Conservation (phyloP, 1,140 invertebrate species). For the Stenopsyche tienmushanensis region DNA sequence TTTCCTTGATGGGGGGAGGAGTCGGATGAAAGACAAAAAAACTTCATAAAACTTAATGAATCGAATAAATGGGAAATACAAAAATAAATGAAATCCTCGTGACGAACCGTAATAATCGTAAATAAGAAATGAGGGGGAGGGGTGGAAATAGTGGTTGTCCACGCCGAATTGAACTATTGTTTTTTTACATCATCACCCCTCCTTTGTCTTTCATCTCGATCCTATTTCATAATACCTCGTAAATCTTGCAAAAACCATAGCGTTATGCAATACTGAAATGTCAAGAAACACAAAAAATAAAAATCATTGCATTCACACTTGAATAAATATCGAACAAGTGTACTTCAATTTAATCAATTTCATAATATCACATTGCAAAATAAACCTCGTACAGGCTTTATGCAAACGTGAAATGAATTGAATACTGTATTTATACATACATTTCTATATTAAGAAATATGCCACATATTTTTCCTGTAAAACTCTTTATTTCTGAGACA, state of each 20-base stretch:
- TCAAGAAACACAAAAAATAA: too few relatives aligned
- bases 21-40: slow-evolving; percentile 26
- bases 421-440: too few relatives aligned
- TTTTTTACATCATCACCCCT: slow-evolving; percentile 1
- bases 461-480: too few relatives aligned
- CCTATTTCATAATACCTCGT: not conserved
- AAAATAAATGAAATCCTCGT: slow-evolving; percentile 35
- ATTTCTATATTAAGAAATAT: too few relatives aligned
- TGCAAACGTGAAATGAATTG: too few relatives aligned
- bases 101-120: slow-evolving; percentile 32
- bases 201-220: not conserved
- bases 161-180: slow-evolving; percentile 3
- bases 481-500: too few relatives aligned
- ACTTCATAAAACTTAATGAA: slow-evolving; percentile 34
- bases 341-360: too few relatives aligned
- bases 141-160: slow-evolving; percentile 4
- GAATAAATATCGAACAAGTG: too few relatives aligned
- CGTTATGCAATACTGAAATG: too few relatives aligned
- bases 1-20: not conserved
- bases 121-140: slow-evolving; percentile 26
- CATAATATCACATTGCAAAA: too few relatives aligned
- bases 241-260: too few relatives aligned
- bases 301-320: not conserved
- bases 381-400: too few relatives aligned
- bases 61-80: slow-evolving; percentile 34